Evolutionary conservation across 2,888 invertebrate species (phyloP).

Genomic region (Eurytoma adleriae): DNA sequence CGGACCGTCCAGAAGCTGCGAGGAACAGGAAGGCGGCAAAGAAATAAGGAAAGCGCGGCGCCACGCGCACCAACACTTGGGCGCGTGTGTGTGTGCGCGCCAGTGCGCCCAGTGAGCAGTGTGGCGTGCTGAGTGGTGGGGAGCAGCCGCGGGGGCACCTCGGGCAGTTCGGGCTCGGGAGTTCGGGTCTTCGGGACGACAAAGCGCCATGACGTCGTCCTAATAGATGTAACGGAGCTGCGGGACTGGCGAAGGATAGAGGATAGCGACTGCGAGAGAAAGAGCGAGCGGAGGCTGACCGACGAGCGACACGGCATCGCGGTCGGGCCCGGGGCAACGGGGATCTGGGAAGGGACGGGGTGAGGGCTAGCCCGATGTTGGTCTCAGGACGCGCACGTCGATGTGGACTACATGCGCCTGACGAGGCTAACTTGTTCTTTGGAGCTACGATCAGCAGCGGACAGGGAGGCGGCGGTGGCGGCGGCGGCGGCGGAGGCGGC

Average conservation of each 20-base stretch:
- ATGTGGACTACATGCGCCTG: conserved; percentile 74
- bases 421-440: conserved; percentile 6
- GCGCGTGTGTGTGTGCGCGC: conserved; percentile 14
- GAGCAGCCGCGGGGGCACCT: background rate
- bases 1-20: background rate
- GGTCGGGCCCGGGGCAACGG: background rate
- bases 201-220: conserved; percentile 49
- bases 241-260: no score
- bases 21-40: background rate
- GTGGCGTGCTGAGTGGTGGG: background rate
- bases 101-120: background rate
- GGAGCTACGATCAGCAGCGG: background rate
- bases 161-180: background rate
- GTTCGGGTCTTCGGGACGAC: conserved; percentile 17
- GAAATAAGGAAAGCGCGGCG: conserved; percentile 24
- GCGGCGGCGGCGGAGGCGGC: conserved; percentile 69
- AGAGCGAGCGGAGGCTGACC: background rate
- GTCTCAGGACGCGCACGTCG: conserved; percentile 74
- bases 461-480: conserved; percentile 60
- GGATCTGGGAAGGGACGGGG: conserved; percentile 6
- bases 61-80: conserved; percentile 38
- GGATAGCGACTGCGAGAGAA: background rate
- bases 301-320: conserved; percentile 1
- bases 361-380: conserved; percentile 75
- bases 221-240: background rate